Base-by-base conservation (phyloP, 2,797 vertebrate genomes). In the Rhinella marina region DNA sequence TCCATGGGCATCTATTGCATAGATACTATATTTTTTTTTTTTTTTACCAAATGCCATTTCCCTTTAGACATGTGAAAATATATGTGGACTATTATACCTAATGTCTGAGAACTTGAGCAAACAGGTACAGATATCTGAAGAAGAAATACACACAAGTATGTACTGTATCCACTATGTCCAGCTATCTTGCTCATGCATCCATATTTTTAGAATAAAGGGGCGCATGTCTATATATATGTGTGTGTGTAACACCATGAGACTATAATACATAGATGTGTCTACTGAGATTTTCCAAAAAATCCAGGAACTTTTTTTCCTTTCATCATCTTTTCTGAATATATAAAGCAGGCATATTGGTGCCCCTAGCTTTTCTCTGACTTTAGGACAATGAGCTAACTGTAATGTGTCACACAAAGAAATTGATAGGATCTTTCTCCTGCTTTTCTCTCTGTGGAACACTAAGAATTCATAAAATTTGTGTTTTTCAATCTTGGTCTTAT, bases 401-500 rank as follows among this genome's bases (percentile, higher is more conserved):
- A 32, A 32, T 23, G 29, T 61, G 57, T 81, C 79, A 81, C 19
- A 12, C 14, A 50, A 21, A 64, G 23, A 81, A 62, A 81, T 9
- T 50, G 80, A 81, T 66, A 66, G 32, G 41, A 81, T 81, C 79
- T 81, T 78, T n/a, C 78, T 57, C 8, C 77, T 62, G 79, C 59
- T 29, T 81, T 27, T 66, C 41, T 19, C 61, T 81, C 3, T 14
- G 5, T 54, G 50, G 75, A 50, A 77, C 48, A 77, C 75, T 54
- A 77, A 77, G 21, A 25, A 81, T 81, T 81, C 48, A 81, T 81
- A 48, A 64, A 66, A 81, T 32, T 7, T 23, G 8, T 64, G 12
- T 50, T 64, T 48, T 61, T 14, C 61, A 64, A 66, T 48, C 6
- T 23, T 41, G 25, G 80, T 25, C 41, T 52, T 52, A 29, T 25